Conservation (phyloP, 2,888 invertebrate species). For the Melinopterus prodromus region DNA sequence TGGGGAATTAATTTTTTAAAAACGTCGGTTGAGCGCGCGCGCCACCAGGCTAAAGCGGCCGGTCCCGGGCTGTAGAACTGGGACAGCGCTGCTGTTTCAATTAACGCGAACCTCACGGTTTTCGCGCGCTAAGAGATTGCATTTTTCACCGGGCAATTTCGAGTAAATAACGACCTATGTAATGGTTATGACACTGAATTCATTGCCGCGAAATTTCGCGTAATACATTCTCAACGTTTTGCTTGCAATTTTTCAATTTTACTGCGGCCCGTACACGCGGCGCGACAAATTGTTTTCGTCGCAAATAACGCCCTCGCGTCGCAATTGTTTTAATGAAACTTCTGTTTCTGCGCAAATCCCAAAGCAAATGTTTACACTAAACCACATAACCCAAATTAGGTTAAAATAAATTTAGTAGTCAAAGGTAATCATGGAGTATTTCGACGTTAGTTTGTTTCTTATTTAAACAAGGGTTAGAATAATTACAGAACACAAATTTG, state of each 20-base stretch:
- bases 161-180: not conserved
- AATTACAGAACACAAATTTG: too few species aligned
- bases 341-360: not conserved
- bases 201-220: conserved; percentile 4
- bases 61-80: not conserved
- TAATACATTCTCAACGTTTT: not conserved
- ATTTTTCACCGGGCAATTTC: not conserved
- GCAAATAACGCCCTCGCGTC: not conserved
- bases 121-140: not conserved
- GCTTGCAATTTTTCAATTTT: conserved; percentile 4
- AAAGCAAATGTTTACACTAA: too few species aligned
- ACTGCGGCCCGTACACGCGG: not conserved
- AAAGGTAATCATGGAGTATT: too few species aligned
- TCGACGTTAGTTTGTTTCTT: too few species aligned
- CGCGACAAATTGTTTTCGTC: not conserved
- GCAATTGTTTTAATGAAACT: not conserved
- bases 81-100: not conserved
- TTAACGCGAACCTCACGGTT: not conserved
- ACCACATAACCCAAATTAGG: too few species aligned
- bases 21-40: not conserved
- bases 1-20: not conserved
- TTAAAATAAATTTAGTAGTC: too few species aligned
- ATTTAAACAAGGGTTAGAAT: too few species aligned
- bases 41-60: not conserved
- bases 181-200: conserved; percentile 4